phyloP scores from a whole-genome alignment of 2,113 vertebrate species.

The Triplophysa rosa region DNA sequence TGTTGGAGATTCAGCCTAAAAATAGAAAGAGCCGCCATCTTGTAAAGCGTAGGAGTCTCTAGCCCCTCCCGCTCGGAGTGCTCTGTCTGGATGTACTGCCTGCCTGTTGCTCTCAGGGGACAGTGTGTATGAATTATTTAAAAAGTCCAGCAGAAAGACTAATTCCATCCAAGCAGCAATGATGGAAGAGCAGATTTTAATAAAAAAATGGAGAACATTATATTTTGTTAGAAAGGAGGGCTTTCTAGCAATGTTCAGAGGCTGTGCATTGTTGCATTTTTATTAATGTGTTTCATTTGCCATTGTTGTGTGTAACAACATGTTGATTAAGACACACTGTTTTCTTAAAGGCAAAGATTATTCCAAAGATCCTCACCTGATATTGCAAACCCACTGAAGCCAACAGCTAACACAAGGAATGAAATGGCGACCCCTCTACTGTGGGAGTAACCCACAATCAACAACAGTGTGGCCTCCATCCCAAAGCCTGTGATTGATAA shows the following conservation, averaged over 20 bases:
- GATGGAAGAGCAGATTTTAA: neutral
- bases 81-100: constrained; percentile 65
- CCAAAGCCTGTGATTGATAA: constrained; percentile 84
- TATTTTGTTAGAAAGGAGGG: neutral
- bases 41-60: constrained; percentile 30
- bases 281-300: neutral
- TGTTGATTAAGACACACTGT: neutral
- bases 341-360: neutral
- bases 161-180: constrained; percentile 36
- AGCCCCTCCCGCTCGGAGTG: constrained; percentile 62
- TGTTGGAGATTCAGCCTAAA: constrained; percentile 47
- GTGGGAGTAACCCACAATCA: constrained; percentile 96
- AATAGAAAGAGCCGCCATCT: constrained; percentile 55
- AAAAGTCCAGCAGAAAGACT: constrained; percentile 65
- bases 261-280: neutral
- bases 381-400: constrained; percentile 98
- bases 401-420: constrained; percentile 95
- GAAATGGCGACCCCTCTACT: constrained; percentile 95
- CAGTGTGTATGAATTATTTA: constrained; percentile 75
- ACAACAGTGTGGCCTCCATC: constrained; percentile 95
- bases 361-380: constrained; percentile 80
- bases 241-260: neutral
- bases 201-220: neutral
- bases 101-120: constrained; percentile 66
- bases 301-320: neutral